phyloP scores from a whole-genome alignment of 2,888 invertebrate species.

The Pyrrhosoma nymphula region DNA sequence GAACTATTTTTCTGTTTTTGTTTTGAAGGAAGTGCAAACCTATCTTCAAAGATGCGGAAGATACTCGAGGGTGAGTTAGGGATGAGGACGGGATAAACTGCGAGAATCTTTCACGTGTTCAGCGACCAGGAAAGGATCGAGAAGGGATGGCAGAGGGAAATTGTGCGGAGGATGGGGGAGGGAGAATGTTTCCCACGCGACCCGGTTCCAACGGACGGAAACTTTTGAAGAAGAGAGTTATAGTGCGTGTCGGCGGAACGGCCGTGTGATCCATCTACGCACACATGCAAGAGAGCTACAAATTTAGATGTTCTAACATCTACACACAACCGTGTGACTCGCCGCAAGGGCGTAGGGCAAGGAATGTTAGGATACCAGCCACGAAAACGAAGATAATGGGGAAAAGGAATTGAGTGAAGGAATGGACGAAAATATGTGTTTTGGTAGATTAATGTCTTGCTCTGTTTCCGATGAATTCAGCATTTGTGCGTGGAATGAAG shows the following conservation, averaged over 20 bases:
- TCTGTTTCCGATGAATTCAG: too few species aligned
- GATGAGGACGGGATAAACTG: neutral
- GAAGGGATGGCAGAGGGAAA: neutral
- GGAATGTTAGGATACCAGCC: too few species aligned
- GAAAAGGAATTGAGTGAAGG: too few species aligned
- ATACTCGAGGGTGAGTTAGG: neutral
- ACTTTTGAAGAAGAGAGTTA: neutral
- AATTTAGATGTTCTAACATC: neutral
- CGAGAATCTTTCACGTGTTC: neutral
- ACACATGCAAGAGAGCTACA: neutral
- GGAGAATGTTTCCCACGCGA: constrained; percentile 14
- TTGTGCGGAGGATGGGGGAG: neutral
- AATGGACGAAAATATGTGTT: too few species aligned
- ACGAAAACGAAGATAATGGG: too few species aligned
- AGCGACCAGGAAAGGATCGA: neutral
- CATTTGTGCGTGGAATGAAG: too few species aligned
- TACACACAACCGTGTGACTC: too few species aligned
- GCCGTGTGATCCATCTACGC: neutral
- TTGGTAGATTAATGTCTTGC: too few species aligned
- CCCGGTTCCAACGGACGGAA: constrained; percentile 39
- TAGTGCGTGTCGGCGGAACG: neutral
- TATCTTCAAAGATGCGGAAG: neutral
- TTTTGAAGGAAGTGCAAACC: neutral
- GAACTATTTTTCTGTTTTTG: neutral
- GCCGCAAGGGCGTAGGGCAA: too few species aligned